Evolutionary conservation across 2,888 invertebrate species (phyloP), one percentile per base, ranked within the genome.

Genomic region (Cryptosula pallasiana): DNA sequence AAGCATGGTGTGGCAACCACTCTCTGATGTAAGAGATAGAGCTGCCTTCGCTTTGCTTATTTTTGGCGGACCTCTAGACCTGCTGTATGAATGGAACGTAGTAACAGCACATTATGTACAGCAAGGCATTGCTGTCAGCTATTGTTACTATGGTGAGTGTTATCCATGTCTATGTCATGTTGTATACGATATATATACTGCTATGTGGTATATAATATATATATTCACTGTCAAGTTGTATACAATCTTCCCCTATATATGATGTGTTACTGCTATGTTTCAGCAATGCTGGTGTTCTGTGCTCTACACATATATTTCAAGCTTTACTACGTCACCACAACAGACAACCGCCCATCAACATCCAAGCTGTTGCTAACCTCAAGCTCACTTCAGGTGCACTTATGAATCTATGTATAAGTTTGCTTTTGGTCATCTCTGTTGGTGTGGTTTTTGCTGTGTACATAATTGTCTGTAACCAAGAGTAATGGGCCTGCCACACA

Each of bases 111-210:
- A 70, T 45, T 70, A 70, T 36, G 35, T 5, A 25, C 23, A 35
- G 35, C 9, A 23, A n/a, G 70, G 25, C 29, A 9, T 13, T 23
- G 2, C 2, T 5, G 32, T 63, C 32, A 25, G 32, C 32, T 63
- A n/a, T n/a, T 63, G 32, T n/a, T 63, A 63, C 32, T 63, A 63
- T 63, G 63, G 63, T 63, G 2, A 63, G 63, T 70, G 5, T 58
- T 27, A 58, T 58, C 5, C 58, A 13, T 9, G 5, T 58, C 58
- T 13, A 9, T 25, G 9, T 58, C 23, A 27, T 9, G 5, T n/a
- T n/a, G 23, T 27, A 9, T 58, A 13, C n/a, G 9, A n/a, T 27
- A 13, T 5, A 58, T 45, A 45, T 20, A 45, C 9, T 45, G 9
- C 20, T 45, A 45, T 45, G 20, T 13, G 9, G 9, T 45, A 9